These are phyloP conservation scores for Argyresthia goedartella DNA, from an alignment of 2,888 invertebrate genomes.

Conservation along the genomic window DNA sequence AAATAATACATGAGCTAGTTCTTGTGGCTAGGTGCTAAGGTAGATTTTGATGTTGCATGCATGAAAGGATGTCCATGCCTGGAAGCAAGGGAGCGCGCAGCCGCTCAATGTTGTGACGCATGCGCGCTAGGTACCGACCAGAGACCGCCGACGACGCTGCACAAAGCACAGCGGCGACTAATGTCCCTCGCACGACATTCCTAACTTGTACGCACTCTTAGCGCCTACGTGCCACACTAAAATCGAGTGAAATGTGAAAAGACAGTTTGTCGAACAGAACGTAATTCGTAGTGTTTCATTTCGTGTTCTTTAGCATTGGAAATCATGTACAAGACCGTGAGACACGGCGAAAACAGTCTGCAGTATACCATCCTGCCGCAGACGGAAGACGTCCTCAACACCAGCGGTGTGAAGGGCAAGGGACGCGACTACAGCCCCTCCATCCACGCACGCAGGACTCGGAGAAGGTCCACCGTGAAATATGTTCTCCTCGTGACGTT, in stretches of 20 bases:
- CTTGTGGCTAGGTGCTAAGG: background rate
- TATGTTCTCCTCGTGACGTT: conserved; percentile 46
- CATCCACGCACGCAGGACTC: conserved; percentile 48
- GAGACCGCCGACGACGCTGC: conserved; percentile 34
- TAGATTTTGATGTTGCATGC: background rate
- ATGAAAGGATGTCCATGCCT: conserved; percentile 3
- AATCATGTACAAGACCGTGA: conserved; percentile 81
- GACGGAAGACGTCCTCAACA: conserved; percentile 75
- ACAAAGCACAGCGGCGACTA: conserved; percentile 26
- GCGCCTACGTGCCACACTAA: conserved; percentile 20
- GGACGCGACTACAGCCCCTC: conserved; percentile 64
- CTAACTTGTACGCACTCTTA: conserved; percentile 10
- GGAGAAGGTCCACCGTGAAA: conserved; percentile 44
- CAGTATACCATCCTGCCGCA: conserved; percentile 82
- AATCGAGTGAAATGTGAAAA: conserved; percentile 42
- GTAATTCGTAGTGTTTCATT: conserved; percentile 44
- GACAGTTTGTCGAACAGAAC: conserved; percentile 27
- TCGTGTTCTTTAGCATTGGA: conserved; percentile 33
- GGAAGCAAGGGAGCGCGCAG: conserved; percentile 45
- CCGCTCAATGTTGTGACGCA: conserved; percentile 64
- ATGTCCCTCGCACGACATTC: background rate
- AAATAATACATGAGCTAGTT: background rate
- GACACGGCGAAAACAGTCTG: conserved; percentile 80
- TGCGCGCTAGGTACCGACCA: conserved; percentile 27
- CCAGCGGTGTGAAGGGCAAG: conserved; percentile 70